Base-by-base conservation (phyloP, 2,888 invertebrate genomes). In the Eucera pruinosa region DNA sequence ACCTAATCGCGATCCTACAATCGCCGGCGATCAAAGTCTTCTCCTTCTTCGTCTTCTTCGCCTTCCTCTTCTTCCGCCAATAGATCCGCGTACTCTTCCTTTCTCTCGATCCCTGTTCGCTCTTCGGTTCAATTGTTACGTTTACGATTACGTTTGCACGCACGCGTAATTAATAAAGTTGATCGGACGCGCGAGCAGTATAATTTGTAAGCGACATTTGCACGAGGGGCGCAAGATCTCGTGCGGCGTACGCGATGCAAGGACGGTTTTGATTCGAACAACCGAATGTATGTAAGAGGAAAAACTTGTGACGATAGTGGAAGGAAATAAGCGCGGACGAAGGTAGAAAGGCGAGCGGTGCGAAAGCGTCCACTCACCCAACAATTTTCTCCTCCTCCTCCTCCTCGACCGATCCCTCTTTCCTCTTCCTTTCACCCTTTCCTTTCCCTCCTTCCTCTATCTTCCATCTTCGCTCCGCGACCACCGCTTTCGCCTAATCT, bases 231-330 rank as follows among this genome's bases (percentile, higher is more conserved):
- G 20, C n/a, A n/a, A n/a, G n/a, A n/a, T n/a, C n/a, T 23, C 30
- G 11, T 45, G 20, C 20, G n/a, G 23, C 50, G 57, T 18, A n/a
- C n/a, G n/a, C n/a, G n/a, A n/a, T 20, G n/a, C 69, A 62, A 61
- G 73, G 73, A 74, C 73, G 73, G 73, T 72, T 72, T 54, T 57
- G 20, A 41, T 55, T 72, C 33, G n/a, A 27, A 48, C 15, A 73
- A 71, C 15, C 61, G 33, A 47, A 23, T 15, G 30, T 33, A 54
- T 33, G 47, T 13, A 23, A 55, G 20, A 33, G 54, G 43, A 62
- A 43, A 33, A 52, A 30, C 23, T 18, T 48, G 4, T 36, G 20
- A 36, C 2, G 30, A 4, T 36, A 11, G 6, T 6, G 30, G n/a
- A n/a, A n/a, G n/a, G n/a, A n/a, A n/a, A n/a, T n/a, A n/a, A n/a